Evolutionary conservation across 2,797 vertebrate species (phyloP).

Genomic region (Esox lucius): DNA sequence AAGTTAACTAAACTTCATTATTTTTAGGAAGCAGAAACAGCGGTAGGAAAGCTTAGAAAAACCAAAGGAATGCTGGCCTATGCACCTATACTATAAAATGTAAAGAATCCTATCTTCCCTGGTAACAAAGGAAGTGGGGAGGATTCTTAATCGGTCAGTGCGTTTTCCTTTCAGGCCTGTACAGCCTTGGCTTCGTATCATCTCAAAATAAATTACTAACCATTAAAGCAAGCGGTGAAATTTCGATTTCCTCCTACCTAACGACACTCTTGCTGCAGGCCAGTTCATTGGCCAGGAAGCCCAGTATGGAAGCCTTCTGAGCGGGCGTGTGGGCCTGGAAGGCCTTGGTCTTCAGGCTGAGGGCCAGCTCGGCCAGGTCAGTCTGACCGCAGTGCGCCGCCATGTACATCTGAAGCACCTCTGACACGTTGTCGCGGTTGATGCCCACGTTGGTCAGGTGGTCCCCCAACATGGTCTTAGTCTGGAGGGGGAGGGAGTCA

Average conservation of each 20-base stretch:
- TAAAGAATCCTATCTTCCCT: too few species aligned
- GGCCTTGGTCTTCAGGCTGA: slow-evolving; percentile 96
- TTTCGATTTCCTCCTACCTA: slow-evolving; percentile 75
- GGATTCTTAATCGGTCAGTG: too few species aligned
- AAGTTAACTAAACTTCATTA: slow-evolving; percentile 25
- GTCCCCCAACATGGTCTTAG: slow-evolving; percentile 95
- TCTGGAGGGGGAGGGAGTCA: slow-evolving; percentile 65
- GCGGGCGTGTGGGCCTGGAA: slow-evolving; percentile 94
- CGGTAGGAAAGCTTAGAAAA: not conserved
- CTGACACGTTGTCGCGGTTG: slow-evolving; percentile 97
- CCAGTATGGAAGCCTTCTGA: slow-evolving; percentile 92
- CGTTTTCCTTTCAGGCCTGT: too few species aligned
- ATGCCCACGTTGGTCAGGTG: slow-evolving; percentile 94
- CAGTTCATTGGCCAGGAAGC: slow-evolving; percentile 93
- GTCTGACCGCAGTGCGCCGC: slow-evolving; percentile 90
- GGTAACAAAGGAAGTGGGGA: too few species aligned
- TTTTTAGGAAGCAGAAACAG: not conserved
- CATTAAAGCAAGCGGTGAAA: too few species aligned
- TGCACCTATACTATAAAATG: too few species aligned
- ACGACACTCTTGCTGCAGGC: slow-evolving; percentile 95
- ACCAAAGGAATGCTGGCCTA: too few species aligned
- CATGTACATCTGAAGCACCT: slow-evolving; percentile 98
- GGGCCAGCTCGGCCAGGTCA: slow-evolving; percentile 77
- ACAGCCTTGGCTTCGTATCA: too few species aligned
- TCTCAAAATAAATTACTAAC: too few species aligned